Evolutionary conservation across 35 echinoderm and acorn worm species (phyloP).

Genomic region (Apostichopus japonicus): DNA sequence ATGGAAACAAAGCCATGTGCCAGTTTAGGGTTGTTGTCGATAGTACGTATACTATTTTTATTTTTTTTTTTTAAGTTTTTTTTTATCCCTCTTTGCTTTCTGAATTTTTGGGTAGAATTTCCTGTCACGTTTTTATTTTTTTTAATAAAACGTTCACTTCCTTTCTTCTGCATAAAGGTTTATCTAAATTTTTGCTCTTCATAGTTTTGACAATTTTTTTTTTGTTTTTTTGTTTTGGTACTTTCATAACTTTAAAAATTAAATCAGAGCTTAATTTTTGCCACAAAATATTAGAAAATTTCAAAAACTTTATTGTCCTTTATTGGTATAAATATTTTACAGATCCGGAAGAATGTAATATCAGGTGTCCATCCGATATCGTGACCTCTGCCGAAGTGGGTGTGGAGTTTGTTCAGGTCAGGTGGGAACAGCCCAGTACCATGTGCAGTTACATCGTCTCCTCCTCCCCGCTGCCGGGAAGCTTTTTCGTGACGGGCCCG

Average conservation of each 20-base stretch:
- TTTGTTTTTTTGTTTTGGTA: no score
- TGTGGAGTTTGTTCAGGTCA: constrained; percentile 1
- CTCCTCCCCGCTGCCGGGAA: neutral
- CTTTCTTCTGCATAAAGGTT: no score
- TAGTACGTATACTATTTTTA: constrained; percentile 55
- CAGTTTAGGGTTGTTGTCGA: constrained; percentile 60
- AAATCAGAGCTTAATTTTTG: no score
- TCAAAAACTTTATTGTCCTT: no score
- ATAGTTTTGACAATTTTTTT: no score
- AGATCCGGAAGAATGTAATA: constrained; percentile 6
- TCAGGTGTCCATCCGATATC: constrained; percentile 13
- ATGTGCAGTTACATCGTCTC: constrained; percentile 7
- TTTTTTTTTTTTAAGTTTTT: neutral
- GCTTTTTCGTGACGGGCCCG: neutral
- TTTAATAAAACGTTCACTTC: no score
- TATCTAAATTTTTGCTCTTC: no score
- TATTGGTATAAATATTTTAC: neutral
- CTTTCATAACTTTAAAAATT: no score
- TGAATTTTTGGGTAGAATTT: neutral
- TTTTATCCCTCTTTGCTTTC: neutral
- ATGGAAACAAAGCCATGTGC: constrained; percentile 68
- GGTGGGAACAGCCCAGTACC: neutral
- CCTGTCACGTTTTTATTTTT: neutral
- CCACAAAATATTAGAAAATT: no score
- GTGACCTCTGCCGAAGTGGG: neutral